A percentile compares a stretch with the other conserved stretches of the same genome.
Evolutionary conservation across 2,888 invertebrate genomes (phyloP).

Genomic region (Augochlorella aurata): DNA sequence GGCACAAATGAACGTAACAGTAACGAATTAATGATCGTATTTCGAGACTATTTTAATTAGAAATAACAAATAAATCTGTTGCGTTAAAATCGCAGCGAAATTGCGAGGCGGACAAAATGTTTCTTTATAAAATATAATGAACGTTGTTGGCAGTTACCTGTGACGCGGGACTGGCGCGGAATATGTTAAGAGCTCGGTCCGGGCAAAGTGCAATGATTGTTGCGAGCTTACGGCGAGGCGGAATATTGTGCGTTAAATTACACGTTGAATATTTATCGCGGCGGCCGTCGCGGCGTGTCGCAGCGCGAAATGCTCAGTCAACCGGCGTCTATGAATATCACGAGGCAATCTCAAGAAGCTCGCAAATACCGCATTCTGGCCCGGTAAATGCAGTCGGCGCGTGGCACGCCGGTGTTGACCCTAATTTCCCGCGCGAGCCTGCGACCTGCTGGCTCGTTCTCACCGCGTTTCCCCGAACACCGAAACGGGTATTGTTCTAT

Average conservation of each 20-base stretch:
- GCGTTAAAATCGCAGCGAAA: too few species aligned
- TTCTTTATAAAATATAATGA: too few species aligned
- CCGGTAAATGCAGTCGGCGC: conserved; percentile 35
- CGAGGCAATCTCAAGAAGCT: conserved; percentile 43
- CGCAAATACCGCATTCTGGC: conserved; percentile 37
- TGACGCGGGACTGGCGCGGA: too few species aligned
- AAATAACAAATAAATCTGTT: too few species aligned
- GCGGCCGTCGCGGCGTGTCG: neutral
- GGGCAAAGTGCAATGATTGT: too few species aligned
- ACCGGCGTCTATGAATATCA: conserved; percentile 32
- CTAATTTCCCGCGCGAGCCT: conserved; percentile 44
- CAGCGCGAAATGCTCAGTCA: conserved; percentile 20
- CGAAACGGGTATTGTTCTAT: conserved; percentile 1
- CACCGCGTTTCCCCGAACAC: neutral
- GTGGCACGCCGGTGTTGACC: conserved; percentile 29
- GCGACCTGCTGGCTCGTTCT: conserved; percentile 3
- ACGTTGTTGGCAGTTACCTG: too few species aligned
- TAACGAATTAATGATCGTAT: too few species aligned
- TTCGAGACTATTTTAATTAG: too few species aligned
- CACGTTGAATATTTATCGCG: conserved; percentile 1
- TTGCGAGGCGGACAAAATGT: too few species aligned
- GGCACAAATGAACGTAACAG: too few species aligned
- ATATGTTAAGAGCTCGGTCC: too few species aligned
- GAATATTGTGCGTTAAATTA: conserved; percentile 17
- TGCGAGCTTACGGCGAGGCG: neutral